Evolutionary conservation across 2,797 vertebrate genomes (phyloP).

Genomic region (Parauchenoglanis punctatus): DNA sequence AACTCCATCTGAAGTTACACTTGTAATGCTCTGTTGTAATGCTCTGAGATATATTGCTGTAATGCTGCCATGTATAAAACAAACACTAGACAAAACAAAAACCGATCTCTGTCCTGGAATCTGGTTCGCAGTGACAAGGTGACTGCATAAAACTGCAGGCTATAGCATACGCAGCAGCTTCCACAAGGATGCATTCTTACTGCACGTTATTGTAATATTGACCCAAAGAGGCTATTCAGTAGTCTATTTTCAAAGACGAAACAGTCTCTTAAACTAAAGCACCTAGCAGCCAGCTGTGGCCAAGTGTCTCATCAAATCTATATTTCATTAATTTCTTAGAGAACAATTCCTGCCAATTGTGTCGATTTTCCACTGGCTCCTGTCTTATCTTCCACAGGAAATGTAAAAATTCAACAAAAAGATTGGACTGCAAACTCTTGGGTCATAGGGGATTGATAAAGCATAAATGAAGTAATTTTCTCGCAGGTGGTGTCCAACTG

Average conservation of each 20-base stretch:
- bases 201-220: conserved; percentile 11
- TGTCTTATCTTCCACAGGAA: conserved; percentile 46
- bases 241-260: conserved; percentile 39
- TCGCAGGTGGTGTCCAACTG: conserved; percentile 53
- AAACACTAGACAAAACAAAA: not conserved
- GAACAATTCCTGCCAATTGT: conserved; percentile 48
- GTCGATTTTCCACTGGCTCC: conserved; percentile 33
- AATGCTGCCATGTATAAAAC: not conserved
- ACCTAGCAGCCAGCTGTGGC: conserved; percentile 3
- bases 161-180: not conserved
- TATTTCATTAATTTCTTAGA: conserved; percentile 50
- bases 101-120: conserved; percentile 9
- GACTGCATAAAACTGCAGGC: not conserved
- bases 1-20: not conserved
- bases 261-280: conserved; percentile 41
- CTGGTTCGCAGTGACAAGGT: conserved; percentile 1
- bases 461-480: conserved; percentile 67
- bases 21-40: not conserved
- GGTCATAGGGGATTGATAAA: conserved; percentile 70
- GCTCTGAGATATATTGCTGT: not conserved
- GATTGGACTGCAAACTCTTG: conserved; percentile 64
- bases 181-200: not conserved
- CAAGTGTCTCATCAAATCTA: conserved; percentile 47
- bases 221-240: conserved; percentile 39
- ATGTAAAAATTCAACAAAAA: conserved; percentile 62